Conservation (phyloP, 2,797 vertebrate genomes). For the Hapalemur alaotrensis region DNA sequence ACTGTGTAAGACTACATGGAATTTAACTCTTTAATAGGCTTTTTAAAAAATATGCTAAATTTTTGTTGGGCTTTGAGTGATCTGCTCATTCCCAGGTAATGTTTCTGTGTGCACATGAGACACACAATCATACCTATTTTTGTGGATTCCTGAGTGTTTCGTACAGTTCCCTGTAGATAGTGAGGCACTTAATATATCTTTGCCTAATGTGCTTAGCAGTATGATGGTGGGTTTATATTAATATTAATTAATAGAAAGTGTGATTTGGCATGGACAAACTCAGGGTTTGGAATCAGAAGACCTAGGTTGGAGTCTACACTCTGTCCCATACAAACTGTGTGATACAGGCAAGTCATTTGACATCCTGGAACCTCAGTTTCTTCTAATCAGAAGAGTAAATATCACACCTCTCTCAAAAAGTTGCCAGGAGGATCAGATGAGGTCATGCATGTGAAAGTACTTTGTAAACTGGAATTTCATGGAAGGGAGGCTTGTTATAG, state of each 20-base stretch:
- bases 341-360: neutral
- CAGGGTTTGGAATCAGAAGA: neutral
- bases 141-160: neutral
- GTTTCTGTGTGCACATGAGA: neutral
- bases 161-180: neutral
- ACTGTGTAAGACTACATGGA: neutral
- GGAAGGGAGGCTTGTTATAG: neutral
- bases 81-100: neutral
- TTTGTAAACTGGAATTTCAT: neutral
- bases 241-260: neutral
- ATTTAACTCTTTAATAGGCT: neutral
- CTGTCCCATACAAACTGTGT: neutral
- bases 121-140: neutral
- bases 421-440: neutral
- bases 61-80: neutral
- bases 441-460: neutral
- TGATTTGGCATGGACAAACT: neutral
- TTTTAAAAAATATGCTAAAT: neutral
- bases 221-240: neutral
- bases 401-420: neutral
- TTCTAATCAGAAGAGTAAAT: neutral
- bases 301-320: neutral
- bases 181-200: neutral
- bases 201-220: neutral
- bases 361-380: neutral